Evolutionary conservation across 1,140 invertebrate species (phyloP).

Genomic region (Zaprionus nigranus): DNA sequence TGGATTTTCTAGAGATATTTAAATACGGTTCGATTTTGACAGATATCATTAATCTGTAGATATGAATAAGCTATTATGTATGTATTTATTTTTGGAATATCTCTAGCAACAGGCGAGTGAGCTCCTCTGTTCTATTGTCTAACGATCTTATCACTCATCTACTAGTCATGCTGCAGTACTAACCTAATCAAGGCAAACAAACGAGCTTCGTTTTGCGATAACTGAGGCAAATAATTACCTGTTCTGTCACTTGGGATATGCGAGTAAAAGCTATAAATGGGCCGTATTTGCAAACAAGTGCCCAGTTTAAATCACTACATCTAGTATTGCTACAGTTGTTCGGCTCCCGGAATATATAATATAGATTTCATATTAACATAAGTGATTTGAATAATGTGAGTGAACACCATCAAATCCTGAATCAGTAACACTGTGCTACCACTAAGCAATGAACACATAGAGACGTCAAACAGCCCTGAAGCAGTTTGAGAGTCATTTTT

Average conservation of each 20-base stretch:
- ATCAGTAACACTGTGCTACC: too few relatives aligned
- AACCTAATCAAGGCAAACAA: slow-evolving; percentile 66
- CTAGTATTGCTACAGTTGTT: neutral
- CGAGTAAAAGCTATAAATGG: slow-evolving; percentile 35
- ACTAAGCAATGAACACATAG: too few relatives aligned
- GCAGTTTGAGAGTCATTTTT: too few relatives aligned
- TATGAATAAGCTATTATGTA: too few relatives aligned
- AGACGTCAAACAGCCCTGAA: too few relatives aligned
- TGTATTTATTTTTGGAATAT: neutral
- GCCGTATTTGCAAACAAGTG: neutral
- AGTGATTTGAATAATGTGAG: neutral
- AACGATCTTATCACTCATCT: slow-evolving; percentile 50
- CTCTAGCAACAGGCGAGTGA: neutral
- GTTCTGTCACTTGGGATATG: slow-evolving; percentile 26
- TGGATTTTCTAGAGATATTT: neutral
- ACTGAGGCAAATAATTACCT: slow-evolving; percentile 49
- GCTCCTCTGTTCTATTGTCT: slow-evolving; percentile 4
- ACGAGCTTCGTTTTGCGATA: slow-evolving; percentile 45
- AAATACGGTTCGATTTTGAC: neutral
- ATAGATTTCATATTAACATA: neutral
- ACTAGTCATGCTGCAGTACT: slow-evolving; percentile 55
- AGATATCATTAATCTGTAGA: too few relatives aligned
- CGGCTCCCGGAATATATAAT: neutral
- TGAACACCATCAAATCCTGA: neutral
- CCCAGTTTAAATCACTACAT: slow-evolving; percentile 18